Evolutionary conservation across 1,140 invertebrate genomes (phyloP), one percentile per base, ranked within the genome.

Genomic region (Drosophila parabipectinata): DNA sequence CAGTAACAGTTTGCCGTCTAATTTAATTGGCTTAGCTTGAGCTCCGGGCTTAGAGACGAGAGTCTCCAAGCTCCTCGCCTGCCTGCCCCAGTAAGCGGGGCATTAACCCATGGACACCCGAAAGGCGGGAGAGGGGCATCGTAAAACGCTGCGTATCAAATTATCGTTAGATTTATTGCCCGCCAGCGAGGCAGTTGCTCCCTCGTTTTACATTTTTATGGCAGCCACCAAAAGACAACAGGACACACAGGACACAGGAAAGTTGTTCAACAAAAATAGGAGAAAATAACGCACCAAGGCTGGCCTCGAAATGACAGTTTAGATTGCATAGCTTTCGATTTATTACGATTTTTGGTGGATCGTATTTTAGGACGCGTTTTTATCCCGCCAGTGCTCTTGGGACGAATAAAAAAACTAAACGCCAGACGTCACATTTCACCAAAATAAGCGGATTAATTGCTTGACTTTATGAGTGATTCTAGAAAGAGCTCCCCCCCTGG

Each of bases 161-260:
- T 76, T 75, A 76, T 76, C 72, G 72, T 76, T 76, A 67, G 72
- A 76, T 76, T 76, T 75, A 67, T 76, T 67, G 72, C 50, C 71
- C 51, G 32, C 50, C 39, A 53, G 41, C 34, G 2, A 28, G 34
- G 44, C 51, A 63, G 67, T 62, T 72, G 64, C 61, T 63, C 37
- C 48, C 15, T 10, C 50, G 14, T 18, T 62, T 32, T 56, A 37
- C 53, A 45, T n/a, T 51, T 73, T 66, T 50, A 63, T 63, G 32
- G 26, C 0, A 10, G 24, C 51, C 34, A 15, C 37, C 48, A 18
- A 26, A 34, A 34, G 30, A 53, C 4, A 55, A 32, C 32, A 28
- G 26, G 6, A 28, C 26, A 28, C 26, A 28, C 26, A 28, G 26
- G 5, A 26, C 26, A 4, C 26, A 26, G 26, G 24, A 50, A 66